Conservation (phyloP, 2,888 invertebrate species). For the Heliconius erato region DNA sequence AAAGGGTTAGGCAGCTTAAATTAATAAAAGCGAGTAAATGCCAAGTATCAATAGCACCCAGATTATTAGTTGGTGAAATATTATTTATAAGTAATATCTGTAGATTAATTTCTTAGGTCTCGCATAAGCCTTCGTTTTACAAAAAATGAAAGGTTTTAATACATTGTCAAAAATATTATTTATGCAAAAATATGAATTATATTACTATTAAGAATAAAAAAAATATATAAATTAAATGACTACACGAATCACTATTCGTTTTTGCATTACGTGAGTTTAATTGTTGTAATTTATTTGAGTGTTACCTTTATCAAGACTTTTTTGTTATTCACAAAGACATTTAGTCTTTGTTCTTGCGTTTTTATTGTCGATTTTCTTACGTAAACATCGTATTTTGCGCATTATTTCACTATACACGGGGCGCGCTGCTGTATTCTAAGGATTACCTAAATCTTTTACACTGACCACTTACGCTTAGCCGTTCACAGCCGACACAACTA, state of each 20-base stretch:
- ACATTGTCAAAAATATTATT: neutral
- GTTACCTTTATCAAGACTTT: too few relatives aligned
- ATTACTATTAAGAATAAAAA: too few relatives aligned
- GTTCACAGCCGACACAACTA: neutral
- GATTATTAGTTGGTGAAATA: neutral
- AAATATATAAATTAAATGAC: too few relatives aligned
- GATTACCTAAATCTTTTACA: slow-evolving; percentile 36
- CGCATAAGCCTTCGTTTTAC: neutral
- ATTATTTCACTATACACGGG: slow-evolving; percentile 48
- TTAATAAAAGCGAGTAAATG: neutral
- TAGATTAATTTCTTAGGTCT: neutral
- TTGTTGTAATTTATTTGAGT: too few relatives aligned
- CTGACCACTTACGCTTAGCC: slow-evolving; percentile 12
- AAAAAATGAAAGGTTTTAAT: neutral
- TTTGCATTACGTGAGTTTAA: too few relatives aligned
- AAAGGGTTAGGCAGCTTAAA: neutral
- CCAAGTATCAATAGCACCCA: neutral
- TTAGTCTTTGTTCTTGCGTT: neutral
- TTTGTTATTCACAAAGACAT: neutral
- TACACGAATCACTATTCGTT: too few relatives aligned
- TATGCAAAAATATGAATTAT: too few relatives aligned
- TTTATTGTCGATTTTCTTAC: slow-evolving; percentile 10
- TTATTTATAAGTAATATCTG: neutral
- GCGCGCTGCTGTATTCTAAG: slow-evolving; percentile 45
- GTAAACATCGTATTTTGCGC: slow-evolving; percentile 40